Evolutionary conservation across 2,113 vertebrate genomes (phyloP), one percentile per base, ranked within the genome.

Genomic region (Paraplagusia blochii): DNA sequence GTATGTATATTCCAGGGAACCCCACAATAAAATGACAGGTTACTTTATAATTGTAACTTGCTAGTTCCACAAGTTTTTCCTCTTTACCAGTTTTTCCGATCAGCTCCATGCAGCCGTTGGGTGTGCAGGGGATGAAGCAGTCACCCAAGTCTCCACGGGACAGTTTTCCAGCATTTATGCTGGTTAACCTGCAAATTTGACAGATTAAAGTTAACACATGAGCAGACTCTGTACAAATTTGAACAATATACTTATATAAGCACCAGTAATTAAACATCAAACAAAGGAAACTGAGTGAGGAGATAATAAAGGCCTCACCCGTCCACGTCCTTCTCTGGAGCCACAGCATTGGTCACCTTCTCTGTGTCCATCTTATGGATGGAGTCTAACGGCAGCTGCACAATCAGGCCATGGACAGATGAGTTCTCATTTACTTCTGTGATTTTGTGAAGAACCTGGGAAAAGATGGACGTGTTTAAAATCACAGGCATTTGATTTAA

Each of bases 101-200:
- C 46, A 99, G 91, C 79, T 98, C 94, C 94, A 99, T 90, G 87
- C 97, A 99, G 79, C 96, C 96, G 74, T 95, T 98, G 8, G 97
- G 95, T 0, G 97, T 99, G 84, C 97, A 99, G 1, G 97, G 96
- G 70, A 98, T 93, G 85, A 99, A 97, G 77, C 95, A 99, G 85
- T 95, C 90, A 2, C 85, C 88, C 10, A 99, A 85, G 72, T 99
- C 94, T 15, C 97, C 97, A 63, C 96, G 94, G 13, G 97, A 92
- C 36, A 99, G 93, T 53, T 97, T 98, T 51, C 97, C 97, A 47
- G 96, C 96, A 69, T 89, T 99, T 77, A 96, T 87, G 70, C 94
- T 95, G 49, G 94, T 99, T 78, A 99, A 81, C 44, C 97, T 99
- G 72, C 15, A 77, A 77, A 63, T 1, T 18, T 2, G 35, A 44